A percentile compares a stretch with the other conserved stretches of the same genome.
Evolutionary conservation across 2,888 invertebrate genomes (phyloP).

Genomic region (Dromius quadrimaculatus): DNA sequence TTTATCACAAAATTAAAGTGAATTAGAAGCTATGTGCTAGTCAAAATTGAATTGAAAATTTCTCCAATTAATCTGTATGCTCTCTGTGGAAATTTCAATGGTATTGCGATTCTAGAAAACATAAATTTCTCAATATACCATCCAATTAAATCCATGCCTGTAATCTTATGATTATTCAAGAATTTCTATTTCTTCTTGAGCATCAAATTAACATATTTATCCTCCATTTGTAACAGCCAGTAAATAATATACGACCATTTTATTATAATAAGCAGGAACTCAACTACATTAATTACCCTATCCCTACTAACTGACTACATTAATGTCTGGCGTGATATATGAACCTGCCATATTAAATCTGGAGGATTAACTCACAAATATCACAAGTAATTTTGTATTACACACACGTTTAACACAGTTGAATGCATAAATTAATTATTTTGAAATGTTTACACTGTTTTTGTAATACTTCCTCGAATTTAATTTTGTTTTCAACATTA

Average conservation of each 20-base stretch:
- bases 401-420: conserved; percentile 16
- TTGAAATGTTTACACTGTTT: conserved; percentile 13
- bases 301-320: conserved; percentile 37
- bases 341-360: conserved; percentile 17
- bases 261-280: conserved; percentile 38
- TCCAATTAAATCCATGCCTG: too few relatives aligned
- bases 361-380: conserved; percentile 22
- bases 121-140: too few relatives aligned
- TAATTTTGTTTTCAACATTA: conserved; percentile 10
- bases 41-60: too few relatives aligned
- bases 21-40: too few relatives aligned
- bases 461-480: neutral
- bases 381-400: conserved; percentile 9
- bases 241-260: conserved; percentile 31
- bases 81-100: too few relatives aligned
- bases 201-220: conserved; percentile 25
- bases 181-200: neutral
- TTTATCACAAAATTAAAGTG: too few relatives aligned
- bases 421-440: conserved; percentile 21
- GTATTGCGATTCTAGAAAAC: too few relatives aligned
- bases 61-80: too few relatives aligned
- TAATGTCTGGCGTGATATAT: conserved; percentile 34
- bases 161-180: too few relatives aligned
- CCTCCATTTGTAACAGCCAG: neutral
- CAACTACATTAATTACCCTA: conserved; percentile 34